Conservation (phyloP, 2,888 invertebrate species). For the Luperina nickerlii region DNA sequence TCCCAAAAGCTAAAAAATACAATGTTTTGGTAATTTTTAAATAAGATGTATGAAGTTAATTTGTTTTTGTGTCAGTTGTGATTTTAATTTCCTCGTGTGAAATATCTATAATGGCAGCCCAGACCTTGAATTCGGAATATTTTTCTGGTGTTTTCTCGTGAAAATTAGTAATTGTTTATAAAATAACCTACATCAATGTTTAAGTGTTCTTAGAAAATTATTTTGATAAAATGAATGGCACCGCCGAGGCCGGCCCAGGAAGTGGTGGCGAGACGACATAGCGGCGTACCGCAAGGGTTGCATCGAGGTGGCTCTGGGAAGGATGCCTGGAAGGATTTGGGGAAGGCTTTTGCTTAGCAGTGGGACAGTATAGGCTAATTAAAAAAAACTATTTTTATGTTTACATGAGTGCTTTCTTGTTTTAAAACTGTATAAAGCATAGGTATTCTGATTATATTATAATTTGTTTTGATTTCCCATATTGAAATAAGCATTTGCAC, state of each 20-base stretch:
- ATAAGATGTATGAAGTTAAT: conserved; percentile 28
- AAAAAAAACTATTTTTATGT: neutral
- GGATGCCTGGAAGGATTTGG: too few species aligned
- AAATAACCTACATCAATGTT: conserved; percentile 11
- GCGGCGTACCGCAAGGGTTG: too few species aligned
- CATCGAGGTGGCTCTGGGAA: too few species aligned
- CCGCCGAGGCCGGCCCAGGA: too few species aligned
- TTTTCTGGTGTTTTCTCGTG: neutral
- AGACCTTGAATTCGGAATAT: neutral
- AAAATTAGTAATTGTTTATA: conserved; percentile 16
- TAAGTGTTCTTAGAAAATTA: neutral
- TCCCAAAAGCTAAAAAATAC: conserved; percentile 22
- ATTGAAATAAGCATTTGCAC: neutral
- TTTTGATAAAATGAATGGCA: neutral
- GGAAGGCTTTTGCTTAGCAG: too few species aligned
- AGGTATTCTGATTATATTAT: too few species aligned
- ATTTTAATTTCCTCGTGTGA: neutral
- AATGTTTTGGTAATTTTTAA: conserved; percentile 33
- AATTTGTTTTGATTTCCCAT: neutral
- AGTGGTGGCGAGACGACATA: too few species aligned
- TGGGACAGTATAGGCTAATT: too few species aligned
- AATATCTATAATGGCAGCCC: conserved; percentile 2
- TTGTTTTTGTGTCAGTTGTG: conserved; percentile 23
- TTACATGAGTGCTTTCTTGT: neutral
- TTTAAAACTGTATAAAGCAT: neutral